Evolutionary conservation across 2,888 invertebrate species (phyloP).

Genomic region (Drosophila affinis): DNA sequence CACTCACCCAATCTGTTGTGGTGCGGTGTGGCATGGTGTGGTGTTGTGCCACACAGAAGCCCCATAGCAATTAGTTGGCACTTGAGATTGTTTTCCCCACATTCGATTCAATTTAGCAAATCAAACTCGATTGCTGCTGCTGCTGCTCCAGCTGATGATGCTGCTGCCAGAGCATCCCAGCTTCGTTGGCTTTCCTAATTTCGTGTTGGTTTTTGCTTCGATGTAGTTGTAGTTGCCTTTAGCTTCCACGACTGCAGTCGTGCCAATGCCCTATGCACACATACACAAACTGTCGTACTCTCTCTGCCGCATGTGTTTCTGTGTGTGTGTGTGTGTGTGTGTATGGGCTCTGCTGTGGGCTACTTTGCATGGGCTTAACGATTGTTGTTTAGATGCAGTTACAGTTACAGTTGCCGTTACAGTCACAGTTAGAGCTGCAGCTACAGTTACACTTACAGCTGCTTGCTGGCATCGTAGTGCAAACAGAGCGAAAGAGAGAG

Average conservation of each 20-base stretch:
- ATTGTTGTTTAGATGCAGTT: constrained; percentile 75
- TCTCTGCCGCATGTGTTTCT: neutral
- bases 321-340: constrained; percentile 22
- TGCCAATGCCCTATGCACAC: constrained; percentile 56
- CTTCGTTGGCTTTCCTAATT: constrained; percentile 24
- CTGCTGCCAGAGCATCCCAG: constrained; percentile 10
- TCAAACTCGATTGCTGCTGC: neutral
- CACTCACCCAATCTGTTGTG: neutral
- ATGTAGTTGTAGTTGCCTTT: neutral
- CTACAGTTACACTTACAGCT: constrained; percentile 60
- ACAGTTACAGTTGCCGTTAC: constrained; percentile 49
- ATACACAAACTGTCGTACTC: constrained; percentile 14
- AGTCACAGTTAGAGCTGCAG: constrained; percentile 52
- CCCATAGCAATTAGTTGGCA: neutral
- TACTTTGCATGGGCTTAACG: constrained; percentile 69
- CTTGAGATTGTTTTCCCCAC: neutral
- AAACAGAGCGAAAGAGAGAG: constrained; percentile 26
- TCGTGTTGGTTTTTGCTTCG: neutral
- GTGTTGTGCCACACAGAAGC: neutral
- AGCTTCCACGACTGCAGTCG: neutral
- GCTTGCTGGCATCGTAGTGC: constrained; percentile 38
- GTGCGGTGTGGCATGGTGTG: neutral
- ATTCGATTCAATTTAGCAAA: constrained; percentile 1
- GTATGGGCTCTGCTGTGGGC: constrained; percentile 54
- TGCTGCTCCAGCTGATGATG: neutral